Conservation (phyloP, 2,113 vertebrate species). For the Atractosteus spatula region DNA sequence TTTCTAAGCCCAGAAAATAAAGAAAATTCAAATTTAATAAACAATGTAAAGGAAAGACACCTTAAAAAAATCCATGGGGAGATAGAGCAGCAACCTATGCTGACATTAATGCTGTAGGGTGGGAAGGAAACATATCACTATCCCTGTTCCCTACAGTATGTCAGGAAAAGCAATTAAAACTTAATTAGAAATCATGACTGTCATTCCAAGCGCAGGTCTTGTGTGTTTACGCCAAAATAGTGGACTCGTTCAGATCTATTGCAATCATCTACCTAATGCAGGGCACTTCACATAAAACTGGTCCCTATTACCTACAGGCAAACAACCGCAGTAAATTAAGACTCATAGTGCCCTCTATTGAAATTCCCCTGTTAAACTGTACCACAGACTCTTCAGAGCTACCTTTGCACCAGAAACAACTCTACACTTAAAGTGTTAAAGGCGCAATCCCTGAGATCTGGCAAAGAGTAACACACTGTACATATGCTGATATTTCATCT, state of each 20-base stretch:
- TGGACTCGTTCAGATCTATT: not conserved
- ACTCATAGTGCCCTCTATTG: constrained; percentile 14
- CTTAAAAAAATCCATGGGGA: not conserved
- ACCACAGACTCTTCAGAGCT: not conserved
- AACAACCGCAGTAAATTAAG: not conserved
- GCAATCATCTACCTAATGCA: not conserved
- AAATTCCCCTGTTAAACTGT: not conserved
- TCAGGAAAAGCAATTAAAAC: constrained; percentile 21
- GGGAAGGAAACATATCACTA: not conserved
- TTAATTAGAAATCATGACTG: constrained; percentile 13
- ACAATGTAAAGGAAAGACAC: not conserved
- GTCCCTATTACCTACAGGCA: not conserved
- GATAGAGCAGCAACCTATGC: not conserved
- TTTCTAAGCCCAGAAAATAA: not conserved
- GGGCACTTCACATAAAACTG: not conserved
- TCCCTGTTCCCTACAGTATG: not conserved
- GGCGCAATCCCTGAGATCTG: not conserved
- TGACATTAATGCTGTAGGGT: constrained; percentile 10
- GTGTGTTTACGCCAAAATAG: not conserved
- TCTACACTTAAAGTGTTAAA: not conserved
- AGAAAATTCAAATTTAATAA: constrained; percentile 2
- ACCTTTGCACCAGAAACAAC: not conserved
- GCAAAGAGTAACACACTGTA: not conserved
- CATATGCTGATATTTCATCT: not conserved
- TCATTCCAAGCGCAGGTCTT: constrained; percentile 8